These are phyloP conservation scores for Melanotaenia pygmaea DNA, from an alignment of 2,797 vertebrate species.

Conservation along the genomic window DNA sequence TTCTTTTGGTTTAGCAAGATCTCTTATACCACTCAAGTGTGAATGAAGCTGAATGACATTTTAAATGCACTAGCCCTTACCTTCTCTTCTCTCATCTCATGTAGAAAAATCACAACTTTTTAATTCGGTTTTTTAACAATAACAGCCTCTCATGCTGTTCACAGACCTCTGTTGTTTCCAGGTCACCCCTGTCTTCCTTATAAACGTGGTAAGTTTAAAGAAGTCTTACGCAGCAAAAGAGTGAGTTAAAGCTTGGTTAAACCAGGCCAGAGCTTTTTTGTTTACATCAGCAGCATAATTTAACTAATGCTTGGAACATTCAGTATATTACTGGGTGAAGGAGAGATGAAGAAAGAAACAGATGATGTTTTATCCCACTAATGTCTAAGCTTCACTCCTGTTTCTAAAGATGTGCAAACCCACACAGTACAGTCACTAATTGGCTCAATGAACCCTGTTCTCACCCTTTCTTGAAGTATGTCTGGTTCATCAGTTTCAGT, in stretches of 20 bases:
- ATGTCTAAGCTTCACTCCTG: slow-evolving; percentile 21
- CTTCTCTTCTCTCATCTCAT: slow-evolving; percentile 4
- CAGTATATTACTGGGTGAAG: slow-evolving; percentile 16
- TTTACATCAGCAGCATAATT: slow-evolving; percentile 44
- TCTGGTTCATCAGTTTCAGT: slow-evolving; percentile 76
- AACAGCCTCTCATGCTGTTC: slow-evolving; percentile 35
- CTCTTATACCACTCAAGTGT: slow-evolving; percentile 46
- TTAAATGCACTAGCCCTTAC: slow-evolving; percentile 1
- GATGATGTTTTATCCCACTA: slow-evolving; percentile 14
- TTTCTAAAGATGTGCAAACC: slow-evolving; percentile 31
- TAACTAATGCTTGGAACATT: slow-evolving; percentile 33
- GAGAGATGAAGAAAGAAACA: slow-evolving; percentile 42
- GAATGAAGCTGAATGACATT: slow-evolving; percentile 15
- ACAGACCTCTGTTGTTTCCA: slow-evolving; percentile 62
- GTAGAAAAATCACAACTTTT: slow-evolving; percentile 32
- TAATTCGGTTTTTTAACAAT: slow-evolving; percentile 54
- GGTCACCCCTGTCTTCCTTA: slow-evolving; percentile 61
- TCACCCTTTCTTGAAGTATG: slow-evolving; percentile 53
- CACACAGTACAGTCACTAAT: slow-evolving; percentile 56
- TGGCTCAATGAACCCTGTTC: slow-evolving; percentile 67
- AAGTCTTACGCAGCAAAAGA: slow-evolving; percentile 36
- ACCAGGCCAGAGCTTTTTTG: slow-evolving; percentile 36
- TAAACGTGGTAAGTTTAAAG: slow-evolving; percentile 46
- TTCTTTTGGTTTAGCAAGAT: slow-evolving; percentile 45
- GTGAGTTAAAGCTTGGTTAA: slow-evolving; percentile 46